Evolutionary conservation across 2,797 vertebrate species (phyloP).

Genomic region (Urosaurus nigricauda): DNA sequence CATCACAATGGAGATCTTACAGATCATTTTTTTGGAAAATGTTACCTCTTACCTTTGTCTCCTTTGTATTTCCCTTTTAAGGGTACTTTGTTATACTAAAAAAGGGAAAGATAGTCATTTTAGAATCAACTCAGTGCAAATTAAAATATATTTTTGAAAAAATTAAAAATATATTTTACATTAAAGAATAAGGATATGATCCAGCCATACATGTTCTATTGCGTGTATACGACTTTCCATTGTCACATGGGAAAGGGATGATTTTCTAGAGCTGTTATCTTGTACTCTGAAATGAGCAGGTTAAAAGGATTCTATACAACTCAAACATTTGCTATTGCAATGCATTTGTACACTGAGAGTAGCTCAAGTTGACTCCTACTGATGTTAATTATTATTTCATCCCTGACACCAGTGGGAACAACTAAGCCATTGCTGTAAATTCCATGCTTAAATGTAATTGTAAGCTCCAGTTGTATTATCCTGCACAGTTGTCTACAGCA

Average conservation of each 20-base stretch:
- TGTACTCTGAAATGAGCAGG: neutral
- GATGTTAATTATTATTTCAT: constrained; percentile 1
- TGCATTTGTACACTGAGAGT: neutral
- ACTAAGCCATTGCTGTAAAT: neutral
- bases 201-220: neutral
- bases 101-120: neutral
- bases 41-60: neutral
- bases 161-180: neutral
- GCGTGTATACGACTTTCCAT: neutral
- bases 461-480: neutral
- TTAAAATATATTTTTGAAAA: constrained; percentile 1
- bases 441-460: neutral
- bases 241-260: neutral
- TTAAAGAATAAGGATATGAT: neutral
- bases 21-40: neutral
- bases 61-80: constrained; percentile 2
- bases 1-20: constrained; percentile 19
- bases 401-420: neutral
- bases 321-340: neutral
- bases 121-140: neutral
- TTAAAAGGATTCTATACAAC: neutral
- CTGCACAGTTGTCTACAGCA: neutral
- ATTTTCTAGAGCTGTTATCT: neutral
- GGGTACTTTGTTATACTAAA: constrained; percentile 4
- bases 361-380: neutral